These are phyloP conservation scores for Microplitis deprimator DNA, from an alignment of 2,888 invertebrate species.

Conservation along the genomic window DNA sequence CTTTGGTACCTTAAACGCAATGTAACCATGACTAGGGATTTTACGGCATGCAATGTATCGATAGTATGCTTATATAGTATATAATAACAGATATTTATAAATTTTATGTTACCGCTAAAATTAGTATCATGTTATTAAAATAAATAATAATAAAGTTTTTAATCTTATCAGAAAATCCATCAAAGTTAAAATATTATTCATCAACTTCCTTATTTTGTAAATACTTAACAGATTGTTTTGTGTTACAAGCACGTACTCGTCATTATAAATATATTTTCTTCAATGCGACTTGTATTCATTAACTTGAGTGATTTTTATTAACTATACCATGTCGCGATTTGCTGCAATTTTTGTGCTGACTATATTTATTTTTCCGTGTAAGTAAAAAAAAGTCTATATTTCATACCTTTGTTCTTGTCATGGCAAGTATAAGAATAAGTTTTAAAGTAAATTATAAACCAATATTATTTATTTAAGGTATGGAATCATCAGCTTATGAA, in stretches of 20 bases:
- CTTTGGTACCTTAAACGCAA: no score
- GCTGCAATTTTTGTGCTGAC: not conserved
- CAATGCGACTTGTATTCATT: not conserved
- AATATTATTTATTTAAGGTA: not conserved
- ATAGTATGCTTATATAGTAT: no score
- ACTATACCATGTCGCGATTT: not conserved
- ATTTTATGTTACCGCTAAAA: no score
- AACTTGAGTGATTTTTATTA: not conserved
- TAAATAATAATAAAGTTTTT: no score
- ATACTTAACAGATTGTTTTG: not conserved
- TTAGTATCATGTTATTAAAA: no score
- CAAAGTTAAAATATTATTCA: not conserved
- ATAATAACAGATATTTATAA: no score
- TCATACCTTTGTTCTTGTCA: not conserved
- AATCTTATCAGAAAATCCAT: not conserved
- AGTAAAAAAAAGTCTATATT: not conserved
- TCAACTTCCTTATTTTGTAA: not conserved
- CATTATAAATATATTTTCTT: not conserved
- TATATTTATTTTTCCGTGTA: not conserved
- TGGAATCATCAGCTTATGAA: not conserved
- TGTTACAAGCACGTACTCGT: not conserved
- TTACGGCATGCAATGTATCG: no score
- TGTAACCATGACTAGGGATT: no score
- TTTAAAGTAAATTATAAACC: not conserved
- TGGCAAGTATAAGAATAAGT: not conserved